Conservation (phyloP, 2,113 vertebrate species). For the Heloderma charlesbogerti region DNA sequence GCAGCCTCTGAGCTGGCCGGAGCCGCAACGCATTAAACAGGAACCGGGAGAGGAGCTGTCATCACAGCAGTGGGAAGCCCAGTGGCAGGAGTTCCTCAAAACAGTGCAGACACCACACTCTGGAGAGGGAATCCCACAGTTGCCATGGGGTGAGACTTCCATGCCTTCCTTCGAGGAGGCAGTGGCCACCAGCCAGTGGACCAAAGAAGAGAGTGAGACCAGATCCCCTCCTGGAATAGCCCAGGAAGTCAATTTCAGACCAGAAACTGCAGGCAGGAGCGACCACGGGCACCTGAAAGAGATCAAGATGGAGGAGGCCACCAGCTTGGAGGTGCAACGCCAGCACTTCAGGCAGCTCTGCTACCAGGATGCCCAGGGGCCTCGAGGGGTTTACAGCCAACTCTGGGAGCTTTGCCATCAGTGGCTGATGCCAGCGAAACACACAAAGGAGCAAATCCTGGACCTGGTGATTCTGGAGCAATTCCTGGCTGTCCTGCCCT, state of each 20-base stretch:
- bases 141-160: too few species aligned
- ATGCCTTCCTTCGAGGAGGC: neutral
- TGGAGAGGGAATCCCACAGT: too few species aligned
- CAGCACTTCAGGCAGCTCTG: neutral
- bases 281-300: neutral
- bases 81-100: conserved; percentile 10
- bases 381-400: neutral
- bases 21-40: neutral
- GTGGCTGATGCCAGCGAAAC: neutral
- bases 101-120: too few species aligned
- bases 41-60: neutral
- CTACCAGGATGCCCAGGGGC: neutral
- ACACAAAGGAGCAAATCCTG: neutral
- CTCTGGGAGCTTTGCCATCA: neutral
- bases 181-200: neutral
- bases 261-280: too few species aligned
- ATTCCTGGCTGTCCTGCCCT: neutral
- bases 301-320: neutral
- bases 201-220: neutral
- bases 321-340: neutral
- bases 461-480: neutral
- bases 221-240: neutral
- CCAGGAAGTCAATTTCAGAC: neutral
- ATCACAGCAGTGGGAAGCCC: neutral
- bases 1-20: neutral